A percentile compares a stretch with the other conserved stretches of the same genome.
These are phyloP conservation scores for Nipponacmea schrenckii DNA, from an alignment of 2,888 invertebrate genomes.

Conservation along the genomic window DNA sequence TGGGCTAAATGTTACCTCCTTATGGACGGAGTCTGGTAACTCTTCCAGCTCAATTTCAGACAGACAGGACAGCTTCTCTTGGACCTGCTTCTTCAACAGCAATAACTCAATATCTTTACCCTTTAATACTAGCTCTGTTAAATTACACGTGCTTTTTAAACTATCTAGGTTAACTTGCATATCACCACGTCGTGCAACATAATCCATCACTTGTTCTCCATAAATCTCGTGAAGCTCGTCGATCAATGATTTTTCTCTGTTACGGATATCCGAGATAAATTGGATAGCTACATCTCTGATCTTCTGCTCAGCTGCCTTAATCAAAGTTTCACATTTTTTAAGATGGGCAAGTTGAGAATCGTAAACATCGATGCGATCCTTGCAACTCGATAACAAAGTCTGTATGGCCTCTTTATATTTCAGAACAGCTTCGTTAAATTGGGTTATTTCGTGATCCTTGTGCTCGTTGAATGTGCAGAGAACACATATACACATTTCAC, in stretches of 20 bases:
- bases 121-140: constrained; percentile 67
- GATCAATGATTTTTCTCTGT: constrained; percentile 64
- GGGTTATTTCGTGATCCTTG: constrained; percentile 64
- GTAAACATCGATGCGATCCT: constrained; percentile 60
- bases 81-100: constrained; percentile 67
- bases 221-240: constrained; percentile 66
- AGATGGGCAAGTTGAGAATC: constrained; percentile 60
- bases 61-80: constrained; percentile 64
- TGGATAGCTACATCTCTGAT: constrained; percentile 65
- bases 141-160: constrained; percentile 66
- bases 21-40: constrained; percentile 60
- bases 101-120: constrained; percentile 68
- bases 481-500: constrained; percentile 68
- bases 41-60: constrained; percentile 59
- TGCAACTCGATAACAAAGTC: constrained; percentile 58
- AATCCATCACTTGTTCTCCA: constrained; percentile 64
- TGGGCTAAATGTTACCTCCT: constrained; percentile 59
- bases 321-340: constrained; percentile 59
- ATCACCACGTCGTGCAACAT: constrained; percentile 60
- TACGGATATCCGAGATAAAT: constrained; percentile 65
- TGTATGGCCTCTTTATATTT: constrained; percentile 67
- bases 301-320: constrained; percentile 64
- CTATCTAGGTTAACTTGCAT: constrained; percentile 63
- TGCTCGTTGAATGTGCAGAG: constrained; percentile 69
- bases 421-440: constrained; percentile 64